phyloP scores from a whole-genome alignment of 2,113 vertebrate species.

The Heptranchias perlo region DNA sequence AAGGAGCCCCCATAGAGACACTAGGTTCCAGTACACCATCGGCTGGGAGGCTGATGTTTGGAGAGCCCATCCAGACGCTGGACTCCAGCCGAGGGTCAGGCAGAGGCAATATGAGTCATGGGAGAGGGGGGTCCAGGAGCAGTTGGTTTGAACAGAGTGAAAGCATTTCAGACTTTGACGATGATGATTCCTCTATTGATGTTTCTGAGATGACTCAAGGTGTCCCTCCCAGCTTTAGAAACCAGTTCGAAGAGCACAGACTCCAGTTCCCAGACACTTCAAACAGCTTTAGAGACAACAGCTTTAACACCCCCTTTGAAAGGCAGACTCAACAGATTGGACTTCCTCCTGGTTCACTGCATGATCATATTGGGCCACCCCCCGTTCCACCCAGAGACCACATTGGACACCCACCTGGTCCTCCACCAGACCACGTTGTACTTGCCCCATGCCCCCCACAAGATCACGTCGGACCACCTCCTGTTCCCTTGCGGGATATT shows the following conservation, averaged over 20 bases:
- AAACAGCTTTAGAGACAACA: not conserved
- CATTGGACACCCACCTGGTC: conserved; percentile 46
- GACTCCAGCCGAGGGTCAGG: conserved; percentile 83
- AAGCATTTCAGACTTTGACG: conserved; percentile 55
- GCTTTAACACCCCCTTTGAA: not conserved
- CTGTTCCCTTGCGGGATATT: not conserved
- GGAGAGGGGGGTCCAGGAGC: conserved; percentile 55
- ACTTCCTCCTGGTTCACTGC: conserved; percentile 45
- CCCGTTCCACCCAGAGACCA: conserved; percentile 41
- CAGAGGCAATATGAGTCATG: conserved; percentile 66
- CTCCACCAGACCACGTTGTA: conserved; percentile 54
- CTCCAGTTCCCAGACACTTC: conserved; percentile 16
- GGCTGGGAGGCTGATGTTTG: conserved; percentile 64
- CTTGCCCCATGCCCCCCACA: conserved; percentile 42
- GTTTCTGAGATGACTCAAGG: conserved; percentile 39
- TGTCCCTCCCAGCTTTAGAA: not conserved
- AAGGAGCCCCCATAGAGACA: conserved; percentile 81
- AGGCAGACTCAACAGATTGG: not conserved
- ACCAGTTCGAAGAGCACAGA: conserved; percentile 20
- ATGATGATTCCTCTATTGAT: conserved; percentile 48
- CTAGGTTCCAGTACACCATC: conserved; percentile 67
- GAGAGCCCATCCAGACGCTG: conserved; percentile 90
- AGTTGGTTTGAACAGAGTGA: conserved; percentile 59
- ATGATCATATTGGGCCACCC: conserved; percentile 50
- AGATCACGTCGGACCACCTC: not conserved